Conservation (phyloP, 2,797 vertebrate genomes). For the Clarias laeviceps region DNA sequence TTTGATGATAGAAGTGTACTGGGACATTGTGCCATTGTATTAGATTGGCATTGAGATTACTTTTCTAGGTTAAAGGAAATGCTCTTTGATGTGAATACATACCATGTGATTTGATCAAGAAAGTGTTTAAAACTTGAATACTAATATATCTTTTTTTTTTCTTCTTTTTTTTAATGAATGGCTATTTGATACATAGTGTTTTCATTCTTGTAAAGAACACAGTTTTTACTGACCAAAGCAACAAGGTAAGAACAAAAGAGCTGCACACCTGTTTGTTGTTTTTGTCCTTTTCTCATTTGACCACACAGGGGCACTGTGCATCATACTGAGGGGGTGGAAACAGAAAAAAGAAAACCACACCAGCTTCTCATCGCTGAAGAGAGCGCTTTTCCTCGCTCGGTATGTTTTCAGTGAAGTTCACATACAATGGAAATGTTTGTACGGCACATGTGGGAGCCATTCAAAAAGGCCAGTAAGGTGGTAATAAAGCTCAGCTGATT, state of each 20-base stretch:
- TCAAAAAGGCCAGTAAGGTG: background rate
- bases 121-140: conserved; percentile 5
- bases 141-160: background rate
- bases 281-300: conserved; percentile 22
- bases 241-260: conserved; percentile 44
- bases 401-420: conserved; percentile 20
- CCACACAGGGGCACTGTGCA: conserved; percentile 43
- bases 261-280: conserved; percentile 43
- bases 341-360: background rate
- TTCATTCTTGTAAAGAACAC: background rate
- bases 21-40: background rate
- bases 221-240: background rate
- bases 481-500: conserved; percentile 24
- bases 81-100: background rate
- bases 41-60: background rate
- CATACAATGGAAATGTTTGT: conserved; percentile 35
- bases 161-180: background rate
- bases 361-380: background rate
- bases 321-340: background rate
- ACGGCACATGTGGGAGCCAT: conserved; percentile 5
- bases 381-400: background rate
- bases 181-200: background rate
- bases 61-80: background rate
- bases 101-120: background rate
- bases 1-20: background rate